Conservation (phyloP, 2,797 vertebrate species). For the Coendou prehensilis region DNA sequence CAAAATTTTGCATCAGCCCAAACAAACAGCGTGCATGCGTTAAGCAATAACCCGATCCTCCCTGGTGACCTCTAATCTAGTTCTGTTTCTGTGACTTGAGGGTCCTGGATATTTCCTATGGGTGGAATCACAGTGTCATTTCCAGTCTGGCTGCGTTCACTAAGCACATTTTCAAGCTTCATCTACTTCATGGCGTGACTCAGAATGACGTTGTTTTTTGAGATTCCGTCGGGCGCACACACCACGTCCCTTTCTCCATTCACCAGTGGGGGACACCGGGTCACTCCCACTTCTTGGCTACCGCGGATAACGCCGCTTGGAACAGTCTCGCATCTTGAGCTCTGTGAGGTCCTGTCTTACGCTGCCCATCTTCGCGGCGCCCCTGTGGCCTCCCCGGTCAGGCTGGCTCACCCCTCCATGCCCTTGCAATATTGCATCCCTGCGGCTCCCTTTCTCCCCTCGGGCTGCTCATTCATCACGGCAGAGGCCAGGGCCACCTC, state of each 20-base stretch:
- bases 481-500: background rate
- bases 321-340: background rate
- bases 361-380: background rate
- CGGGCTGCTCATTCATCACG: background rate
- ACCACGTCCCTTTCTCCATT: background rate
- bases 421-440: background rate
- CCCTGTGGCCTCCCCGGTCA: background rate
- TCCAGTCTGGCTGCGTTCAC: background rate
- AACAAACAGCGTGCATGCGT: background rate
- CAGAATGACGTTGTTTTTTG: background rate
- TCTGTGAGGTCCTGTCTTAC: background rate
- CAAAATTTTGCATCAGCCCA: background rate
- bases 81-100: background rate
- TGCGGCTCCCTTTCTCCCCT: background rate
- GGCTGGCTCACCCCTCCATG: background rate
- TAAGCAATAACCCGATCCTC: background rate
- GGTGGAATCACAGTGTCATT: background rate
- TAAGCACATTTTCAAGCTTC: background rate
- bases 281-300: background rate
- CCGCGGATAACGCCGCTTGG: background rate
- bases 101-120: background rate
- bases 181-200: too few relatives aligned
- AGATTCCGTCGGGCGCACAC: rapidly evolving
- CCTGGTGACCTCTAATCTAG: background rate
- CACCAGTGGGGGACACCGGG: too few relatives aligned